Conservation (phyloP, 2,113 vertebrate genomes). For the Globicephala melas region DNA sequence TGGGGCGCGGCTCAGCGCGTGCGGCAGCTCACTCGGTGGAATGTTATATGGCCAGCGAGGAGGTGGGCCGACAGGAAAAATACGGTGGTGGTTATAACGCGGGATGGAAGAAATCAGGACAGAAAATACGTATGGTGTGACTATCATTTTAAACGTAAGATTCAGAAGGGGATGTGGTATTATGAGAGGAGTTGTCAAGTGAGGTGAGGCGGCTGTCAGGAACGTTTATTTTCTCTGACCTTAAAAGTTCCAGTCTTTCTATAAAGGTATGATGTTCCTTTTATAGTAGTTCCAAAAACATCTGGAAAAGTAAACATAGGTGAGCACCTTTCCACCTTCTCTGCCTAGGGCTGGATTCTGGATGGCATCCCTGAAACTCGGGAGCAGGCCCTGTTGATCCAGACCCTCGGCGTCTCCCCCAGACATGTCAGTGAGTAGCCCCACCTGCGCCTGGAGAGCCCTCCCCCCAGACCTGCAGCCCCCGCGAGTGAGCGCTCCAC, state of each 20-base stretch:
- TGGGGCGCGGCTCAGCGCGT: accelerated
- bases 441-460: accelerated
- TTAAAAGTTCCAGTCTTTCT: neutral
- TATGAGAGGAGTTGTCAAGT: too few relatives aligned
- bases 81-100: accelerated
- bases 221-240: neutral
- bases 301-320: accelerated
- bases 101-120: neutral
- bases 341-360: conserved; percentile 93
- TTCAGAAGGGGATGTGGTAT: neutral
- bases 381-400: conserved; percentile 88
- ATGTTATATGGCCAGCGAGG: accelerated
- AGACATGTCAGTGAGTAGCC: conserved; percentile 89
- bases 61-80: accelerated
- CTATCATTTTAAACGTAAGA: accelerated
- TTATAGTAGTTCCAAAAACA: neutral
- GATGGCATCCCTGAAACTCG: conserved; percentile 89
- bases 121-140: accelerated
- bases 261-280: neutral
- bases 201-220: accelerated
- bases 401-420: conserved; percentile 86
- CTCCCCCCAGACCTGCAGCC: neutral
- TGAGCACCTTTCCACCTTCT: conserved; percentile 21
- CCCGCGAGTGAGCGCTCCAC: neutral
- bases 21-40: accelerated